phyloP scores from a whole-genome alignment of 2,113 vertebrate species.

The Athene cunicularia region DNA sequence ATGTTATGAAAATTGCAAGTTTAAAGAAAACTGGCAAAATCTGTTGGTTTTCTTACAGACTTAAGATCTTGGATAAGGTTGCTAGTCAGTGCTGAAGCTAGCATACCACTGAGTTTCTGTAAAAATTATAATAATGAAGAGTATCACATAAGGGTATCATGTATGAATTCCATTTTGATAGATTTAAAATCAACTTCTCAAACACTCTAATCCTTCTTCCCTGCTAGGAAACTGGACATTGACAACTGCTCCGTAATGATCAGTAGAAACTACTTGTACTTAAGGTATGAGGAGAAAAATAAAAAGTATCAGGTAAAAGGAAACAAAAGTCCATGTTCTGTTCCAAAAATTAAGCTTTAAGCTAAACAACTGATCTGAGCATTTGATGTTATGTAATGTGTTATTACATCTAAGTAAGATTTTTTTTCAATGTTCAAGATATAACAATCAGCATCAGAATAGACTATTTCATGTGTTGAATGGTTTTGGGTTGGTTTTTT shows the following conservation, averaged over 20 bases:
- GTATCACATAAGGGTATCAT: accelerated
- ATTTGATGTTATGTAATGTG: background rate
- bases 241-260: background rate
- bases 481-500: background rate
- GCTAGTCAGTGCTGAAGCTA: background rate
- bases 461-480: background rate
- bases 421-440: background rate
- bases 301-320: background rate
- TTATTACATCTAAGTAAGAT: background rate
- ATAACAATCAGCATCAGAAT: background rate
- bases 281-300: background rate
- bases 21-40: background rate
- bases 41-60: background rate
- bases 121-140: background rate
- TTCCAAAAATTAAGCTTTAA: background rate
- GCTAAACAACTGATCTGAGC: background rate
- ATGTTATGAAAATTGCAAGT: background rate
- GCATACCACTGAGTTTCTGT: background rate
- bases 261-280: background rate
- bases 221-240: background rate
- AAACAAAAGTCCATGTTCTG: background rate
- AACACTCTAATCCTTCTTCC: background rate
- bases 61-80: background rate
- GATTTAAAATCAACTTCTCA: background rate
- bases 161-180: background rate